Percentiles rank a stretch among this genome's conserved stretches.
phyloP scores from a whole-genome alignment of 1,140 invertebrate species.

The Bombus cullumanus region DNA sequence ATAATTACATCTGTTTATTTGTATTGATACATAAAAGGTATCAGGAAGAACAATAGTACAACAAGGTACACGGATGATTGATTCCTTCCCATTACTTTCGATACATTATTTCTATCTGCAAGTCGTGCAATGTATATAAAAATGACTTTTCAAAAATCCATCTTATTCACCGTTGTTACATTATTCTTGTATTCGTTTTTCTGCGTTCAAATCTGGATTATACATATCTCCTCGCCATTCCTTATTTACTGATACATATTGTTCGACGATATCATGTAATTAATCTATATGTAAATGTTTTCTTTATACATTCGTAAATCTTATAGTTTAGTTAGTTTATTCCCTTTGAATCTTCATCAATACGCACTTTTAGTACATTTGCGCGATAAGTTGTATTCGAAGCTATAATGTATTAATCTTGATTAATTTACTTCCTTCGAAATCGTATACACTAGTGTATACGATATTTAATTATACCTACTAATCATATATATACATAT shows the following conservation, averaged over 20 bases:
- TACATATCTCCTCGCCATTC: conserved; percentile 17
- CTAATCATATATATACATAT: conserved; percentile 32
- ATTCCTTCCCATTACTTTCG: conserved; percentile 34
- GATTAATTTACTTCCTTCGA: background rate
- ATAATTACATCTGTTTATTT: conserved; percentile 65
- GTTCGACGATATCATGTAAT: conserved; percentile 46
- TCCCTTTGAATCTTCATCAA: conserved; percentile 32
- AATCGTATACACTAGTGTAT: background rate
- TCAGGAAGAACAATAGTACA: conserved; percentile 44
- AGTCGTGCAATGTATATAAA: conserved; percentile 62
- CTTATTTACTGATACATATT: conserved; percentile 51
- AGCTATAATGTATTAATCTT: conserved; percentile 15
- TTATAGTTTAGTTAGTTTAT: conserved; percentile 43
- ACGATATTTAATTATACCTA: conserved; percentile 30
- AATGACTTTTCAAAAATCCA: conserved; percentile 67
- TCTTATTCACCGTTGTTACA: background rate
- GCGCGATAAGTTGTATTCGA: conserved; percentile 16
- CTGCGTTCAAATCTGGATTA: conserved; percentile 31
- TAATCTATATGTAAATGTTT: conserved; percentile 64
- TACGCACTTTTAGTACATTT: conserved; percentile 40
- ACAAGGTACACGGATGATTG: background rate
- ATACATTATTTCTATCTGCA: conserved; percentile 41
- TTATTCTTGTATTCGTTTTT: background rate
- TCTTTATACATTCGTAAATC: conserved; percentile 62
- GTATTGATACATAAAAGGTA: conserved; percentile 64